These are phyloP conservation scores for Parnassius glacialis DNA, from an alignment of 2,888 invertebrate genomes.

Conservation along the genomic window DNA sequence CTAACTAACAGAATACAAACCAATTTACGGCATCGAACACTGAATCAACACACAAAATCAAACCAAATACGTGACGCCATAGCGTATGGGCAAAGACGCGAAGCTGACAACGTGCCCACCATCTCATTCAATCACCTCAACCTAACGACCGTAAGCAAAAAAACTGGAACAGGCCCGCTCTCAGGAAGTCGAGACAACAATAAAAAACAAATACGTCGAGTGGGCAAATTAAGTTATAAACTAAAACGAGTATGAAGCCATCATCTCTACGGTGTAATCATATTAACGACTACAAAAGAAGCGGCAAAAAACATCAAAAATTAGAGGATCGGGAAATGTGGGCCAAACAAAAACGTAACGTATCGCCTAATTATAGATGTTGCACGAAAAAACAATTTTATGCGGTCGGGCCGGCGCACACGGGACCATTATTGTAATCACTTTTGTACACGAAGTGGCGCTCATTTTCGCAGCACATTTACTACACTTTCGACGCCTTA, in stretches of 20 bases:
- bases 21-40: conserved; percentile 50
- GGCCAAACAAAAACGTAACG: conserved; percentile 81
- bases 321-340: conserved; percentile 81
- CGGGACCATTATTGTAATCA: conserved; percentile 44
- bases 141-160: conserved; percentile 73
- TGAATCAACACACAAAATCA: conserved; percentile 56
- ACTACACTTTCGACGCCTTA: not conserved
- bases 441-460: conserved; percentile 13
- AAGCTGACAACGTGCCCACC: conserved; percentile 65
- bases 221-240: conserved; percentile 80
- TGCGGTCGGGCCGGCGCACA: conserved; percentile 63
- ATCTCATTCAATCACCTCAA: conserved; percentile 77
- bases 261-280: conserved; percentile 80
- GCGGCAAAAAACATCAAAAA: conserved; percentile 77
- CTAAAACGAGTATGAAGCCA: conserved; percentile 81
- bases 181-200: conserved; percentile 77
- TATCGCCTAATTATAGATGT: conserved; percentile 80
- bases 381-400: conserved; percentile 79
- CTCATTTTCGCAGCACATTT: conserved; percentile 4
- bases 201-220: conserved; percentile 77
- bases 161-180: conserved; percentile 59
- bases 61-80: conserved; percentile 54
- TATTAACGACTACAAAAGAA: conserved; percentile 81
- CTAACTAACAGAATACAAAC: conserved; percentile 51
- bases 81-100: conserved; percentile 32